Percentiles rank a stretch among this genome's conserved stretches.
Conservation (phyloP, 1,140 invertebrate species). For the Ladona fulva region DNA sequence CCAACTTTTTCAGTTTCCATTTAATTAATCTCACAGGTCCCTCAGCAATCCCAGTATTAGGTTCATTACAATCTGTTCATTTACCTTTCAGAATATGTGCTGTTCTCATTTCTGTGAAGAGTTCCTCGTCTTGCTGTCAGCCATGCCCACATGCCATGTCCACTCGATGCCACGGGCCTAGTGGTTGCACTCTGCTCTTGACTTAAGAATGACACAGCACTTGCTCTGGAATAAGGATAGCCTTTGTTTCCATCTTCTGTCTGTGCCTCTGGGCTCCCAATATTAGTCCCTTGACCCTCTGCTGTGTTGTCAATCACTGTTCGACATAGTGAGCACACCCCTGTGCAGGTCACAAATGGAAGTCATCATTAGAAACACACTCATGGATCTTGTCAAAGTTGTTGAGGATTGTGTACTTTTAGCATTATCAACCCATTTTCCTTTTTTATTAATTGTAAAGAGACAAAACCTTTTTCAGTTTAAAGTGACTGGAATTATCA, state of each 20-base stretch:
- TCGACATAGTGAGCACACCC: neutral
- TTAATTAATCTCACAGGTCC: too few species aligned
- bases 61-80: neutral
- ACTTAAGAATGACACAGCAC: neutral
- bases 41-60: too few species aligned
- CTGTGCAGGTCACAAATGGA: neutral
- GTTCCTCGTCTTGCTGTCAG: neutral
- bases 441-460: too few species aligned
- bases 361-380: too few species aligned
- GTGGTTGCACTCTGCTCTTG: neutral
- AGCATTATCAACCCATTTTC: too few species aligned
- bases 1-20: too few species aligned
- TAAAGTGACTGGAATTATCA: too few species aligned
- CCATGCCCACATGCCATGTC: neutral
- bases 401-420: too few species aligned
- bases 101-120: neutral
- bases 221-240: neutral
- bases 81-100: neutral
- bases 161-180: neutral
- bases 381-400: too few species aligned
- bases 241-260: neutral
- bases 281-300: neutral
- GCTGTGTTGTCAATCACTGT: neutral
- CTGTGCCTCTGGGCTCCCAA: neutral
- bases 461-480: too few species aligned